A percentile compares a stretch with the other conserved stretches of the same genome.
Evolutionary conservation across 2,113 vertebrate genomes (phyloP).

Genomic region (Tinamus guttatus): DNA sequence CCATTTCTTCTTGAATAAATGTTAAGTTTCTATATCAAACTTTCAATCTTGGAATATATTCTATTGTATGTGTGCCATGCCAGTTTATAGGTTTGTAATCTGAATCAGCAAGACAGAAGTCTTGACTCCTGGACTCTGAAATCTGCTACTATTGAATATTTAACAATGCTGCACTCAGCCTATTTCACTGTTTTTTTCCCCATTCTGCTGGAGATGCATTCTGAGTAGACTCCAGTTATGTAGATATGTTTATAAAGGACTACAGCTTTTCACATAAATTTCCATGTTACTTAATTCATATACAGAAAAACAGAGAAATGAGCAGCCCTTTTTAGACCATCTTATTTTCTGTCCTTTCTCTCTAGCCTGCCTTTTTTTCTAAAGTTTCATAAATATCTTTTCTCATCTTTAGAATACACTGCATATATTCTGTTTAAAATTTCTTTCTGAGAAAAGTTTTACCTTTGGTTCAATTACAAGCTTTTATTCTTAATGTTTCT

Average conservation of each 20-base stretch:
- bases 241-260: neutral
- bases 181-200: neutral
- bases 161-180: neutral
- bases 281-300: neutral
- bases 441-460: neutral
- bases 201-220: neutral
- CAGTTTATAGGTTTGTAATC: neutral
- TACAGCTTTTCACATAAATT: neutral
- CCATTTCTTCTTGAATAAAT: neutral
- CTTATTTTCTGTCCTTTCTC: neutral
- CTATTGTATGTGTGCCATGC: neutral
- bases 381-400: neutral
- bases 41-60: neutral
- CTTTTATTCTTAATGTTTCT: neutral
- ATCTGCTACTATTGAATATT: neutral
- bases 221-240: neutral
- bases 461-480: neutral
- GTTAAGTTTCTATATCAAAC: neutral
- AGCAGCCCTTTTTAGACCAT: neutral
- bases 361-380: neutral
- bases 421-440: neutral
- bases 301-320: neutral
- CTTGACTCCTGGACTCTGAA: neutral
- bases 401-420: neutral
- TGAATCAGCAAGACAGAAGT: neutral